Base-by-base conservation (phyloP, 2,888 invertebrate genomes). In the Strigamia crassipes region DNA sequence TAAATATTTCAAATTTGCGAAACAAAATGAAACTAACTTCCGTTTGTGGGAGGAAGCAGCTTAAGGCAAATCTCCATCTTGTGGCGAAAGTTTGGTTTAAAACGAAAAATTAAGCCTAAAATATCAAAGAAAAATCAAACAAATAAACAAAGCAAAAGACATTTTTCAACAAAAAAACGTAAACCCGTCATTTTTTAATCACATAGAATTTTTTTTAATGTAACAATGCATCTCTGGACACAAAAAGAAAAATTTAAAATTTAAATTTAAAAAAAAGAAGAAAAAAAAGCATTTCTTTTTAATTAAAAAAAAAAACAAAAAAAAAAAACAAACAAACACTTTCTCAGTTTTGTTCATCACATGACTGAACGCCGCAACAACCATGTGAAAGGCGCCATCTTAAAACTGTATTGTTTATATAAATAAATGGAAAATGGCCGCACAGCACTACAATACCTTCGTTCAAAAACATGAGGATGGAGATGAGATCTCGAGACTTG, bases 1-100 rank as follows among this genome's bases (percentile, higher is more conserved):
- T 77, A 77, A 34, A 77, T 77, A 78, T 78, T 41, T 78, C 38
- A 78, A 41, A 78, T 78, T 78, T 78, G 42, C 78, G 41, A 41
- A 38, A 38, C 78, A 78, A 41, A 42, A 21, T 31, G 38, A 78
- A 78, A 78, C 78, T 78, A 78, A 73, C 73, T 73, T 73, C 73
- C 73, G 31, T 73, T 23, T 73, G 31, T 73, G 73, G 73, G 73
- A 73, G 73, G 73, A 73, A 78, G 42, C 78, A 78, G 42, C 38
- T 38, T 41, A 78, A 78, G 78, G 78, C 78, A 78, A 34, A 78
- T 41, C 73, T 73, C 73, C 41, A 78, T 38, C 42, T 78, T 38
- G 42, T 41, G 38, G 78, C 23, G 77, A 78, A 38, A 41, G 78
- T 78, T 38, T 78, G 38, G 78, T 38, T 21, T 42, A 34, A 41